phyloP scores from a whole-genome alignment of 2,113 vertebrate species.

The Probosciger aterrimus region DNA sequence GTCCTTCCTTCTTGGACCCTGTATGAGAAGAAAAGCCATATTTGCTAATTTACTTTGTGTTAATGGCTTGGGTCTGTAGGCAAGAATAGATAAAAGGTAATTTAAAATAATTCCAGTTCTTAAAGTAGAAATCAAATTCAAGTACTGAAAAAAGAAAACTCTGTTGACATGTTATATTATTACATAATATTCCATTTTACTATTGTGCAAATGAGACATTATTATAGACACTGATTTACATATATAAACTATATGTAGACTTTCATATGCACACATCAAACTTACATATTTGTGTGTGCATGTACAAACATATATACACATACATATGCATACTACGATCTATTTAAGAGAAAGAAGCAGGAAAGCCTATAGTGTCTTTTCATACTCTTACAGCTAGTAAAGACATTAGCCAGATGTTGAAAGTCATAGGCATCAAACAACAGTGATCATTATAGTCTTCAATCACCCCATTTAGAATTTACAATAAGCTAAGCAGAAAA shows the following conservation, averaged over 20 bases:
- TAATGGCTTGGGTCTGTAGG: slow-evolving; percentile 15
- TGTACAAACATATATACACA: not conserved
- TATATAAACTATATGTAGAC: not conserved
- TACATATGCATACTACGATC: not conserved
- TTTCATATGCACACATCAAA: not conserved
- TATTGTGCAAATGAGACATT: not conserved
- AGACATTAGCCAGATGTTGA: slow-evolving; percentile 73
- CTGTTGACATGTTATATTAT: not conserved
- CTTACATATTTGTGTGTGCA: rapidly evolving
- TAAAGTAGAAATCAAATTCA: slow-evolving; percentile 30
- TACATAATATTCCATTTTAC: not conserved
- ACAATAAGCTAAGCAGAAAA: slow-evolving; percentile 83
- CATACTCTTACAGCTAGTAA: slow-evolving; percentile 48
- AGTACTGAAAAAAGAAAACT: not conserved
- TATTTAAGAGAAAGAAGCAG: slow-evolving; percentile 18
- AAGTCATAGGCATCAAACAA: slow-evolving; percentile 65
- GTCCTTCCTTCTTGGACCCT: not conserved
- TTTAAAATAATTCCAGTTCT: slow-evolving; percentile 13
- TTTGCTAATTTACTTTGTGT: slow-evolving; percentile 18
- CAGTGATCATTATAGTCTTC: slow-evolving; percentile 71
- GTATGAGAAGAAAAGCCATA: not conserved
- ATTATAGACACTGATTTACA: not conserved
- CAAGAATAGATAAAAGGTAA: not conserved
- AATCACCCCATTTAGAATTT: slow-evolving; percentile 78
- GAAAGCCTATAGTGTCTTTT: not conserved